Conservation (phyloP, 2,888 invertebrate species). For the Tenthredo distinguenda region DNA sequence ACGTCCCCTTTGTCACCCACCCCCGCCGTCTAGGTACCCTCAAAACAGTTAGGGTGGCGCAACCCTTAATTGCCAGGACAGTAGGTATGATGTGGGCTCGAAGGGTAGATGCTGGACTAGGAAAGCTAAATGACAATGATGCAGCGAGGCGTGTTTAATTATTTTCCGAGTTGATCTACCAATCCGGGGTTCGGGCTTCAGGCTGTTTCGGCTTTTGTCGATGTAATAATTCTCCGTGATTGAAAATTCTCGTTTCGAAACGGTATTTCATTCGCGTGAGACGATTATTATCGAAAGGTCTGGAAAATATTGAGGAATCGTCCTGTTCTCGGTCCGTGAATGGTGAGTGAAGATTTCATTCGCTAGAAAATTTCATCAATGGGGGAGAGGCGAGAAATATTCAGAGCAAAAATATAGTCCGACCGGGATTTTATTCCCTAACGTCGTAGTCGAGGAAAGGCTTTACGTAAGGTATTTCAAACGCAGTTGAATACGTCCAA, state of each 20-base stretch:
- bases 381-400: not conserved
- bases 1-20: constrained; percentile 43
- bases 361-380: not conserved
- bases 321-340: not conserved
- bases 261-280: not conserved
- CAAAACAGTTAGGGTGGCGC: constrained; percentile 28
- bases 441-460: not conserved
- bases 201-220: not conserved
- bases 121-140: not conserved
- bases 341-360: not conserved
- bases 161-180: constrained; percentile 16
- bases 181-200: not conserved
- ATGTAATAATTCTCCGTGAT: not conserved
- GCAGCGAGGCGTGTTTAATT: not conserved
- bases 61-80: constrained; percentile 36
- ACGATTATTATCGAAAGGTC: not conserved
- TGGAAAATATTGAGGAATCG: not conserved
- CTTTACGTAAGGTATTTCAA: not conserved
- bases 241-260: not conserved
- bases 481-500: constrained; percentile 34
- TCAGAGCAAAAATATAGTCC: not conserved
- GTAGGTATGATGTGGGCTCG: not conserved
- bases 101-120: not conserved
- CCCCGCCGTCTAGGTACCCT: constrained; percentile 9
- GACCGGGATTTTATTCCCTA: not conserved